Conservation (phyloP, 2,888 invertebrate genomes). For the Megastigmus dorsalis region DNA sequence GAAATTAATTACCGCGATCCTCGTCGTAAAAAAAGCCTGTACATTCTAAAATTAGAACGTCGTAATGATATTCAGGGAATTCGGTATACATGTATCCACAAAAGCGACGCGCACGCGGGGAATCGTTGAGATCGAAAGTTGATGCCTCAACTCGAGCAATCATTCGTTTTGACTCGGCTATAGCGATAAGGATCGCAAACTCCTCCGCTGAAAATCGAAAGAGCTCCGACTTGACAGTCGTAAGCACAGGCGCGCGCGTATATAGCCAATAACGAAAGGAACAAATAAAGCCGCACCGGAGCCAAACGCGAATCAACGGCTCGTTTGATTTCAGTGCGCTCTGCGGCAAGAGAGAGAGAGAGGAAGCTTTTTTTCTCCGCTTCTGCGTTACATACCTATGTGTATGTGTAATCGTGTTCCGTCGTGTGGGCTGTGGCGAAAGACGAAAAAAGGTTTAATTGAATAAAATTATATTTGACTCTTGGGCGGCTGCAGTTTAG, state of each 20-base stretch:
- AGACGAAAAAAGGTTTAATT: slow-evolving; percentile 18
- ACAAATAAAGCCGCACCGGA: too few species aligned
- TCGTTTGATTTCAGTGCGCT: slow-evolving; percentile 15
- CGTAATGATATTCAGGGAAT: slow-evolving; percentile 10
- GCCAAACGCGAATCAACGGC: too few species aligned
- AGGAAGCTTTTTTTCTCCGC: too few species aligned
- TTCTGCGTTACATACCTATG: not conserved
- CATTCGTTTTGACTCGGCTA: slow-evolving; percentile 32
- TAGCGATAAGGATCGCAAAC: slow-evolving; percentile 17
- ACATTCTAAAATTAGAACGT: not conserved
- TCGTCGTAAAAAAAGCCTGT: not conserved
- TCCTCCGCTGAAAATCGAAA: not conserved
- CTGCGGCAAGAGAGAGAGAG: too few species aligned
- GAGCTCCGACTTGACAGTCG: too few species aligned
- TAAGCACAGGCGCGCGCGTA: too few species aligned
- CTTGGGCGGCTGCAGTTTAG: not conserved
- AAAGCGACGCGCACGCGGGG: too few species aligned
- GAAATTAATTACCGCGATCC: not conserved
- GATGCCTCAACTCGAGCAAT: slow-evolving; percentile 19
- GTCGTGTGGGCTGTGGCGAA: too few species aligned
- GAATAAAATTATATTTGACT: slow-evolving; percentile 25
- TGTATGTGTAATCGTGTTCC: not conserved
- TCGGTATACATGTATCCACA: not conserved
- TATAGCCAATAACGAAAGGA: too few species aligned
- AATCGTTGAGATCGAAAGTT: not conserved